Base-by-base conservation (phyloP, 2,113 vertebrate species). In the Daubentonia madagascariensis region DNA sequence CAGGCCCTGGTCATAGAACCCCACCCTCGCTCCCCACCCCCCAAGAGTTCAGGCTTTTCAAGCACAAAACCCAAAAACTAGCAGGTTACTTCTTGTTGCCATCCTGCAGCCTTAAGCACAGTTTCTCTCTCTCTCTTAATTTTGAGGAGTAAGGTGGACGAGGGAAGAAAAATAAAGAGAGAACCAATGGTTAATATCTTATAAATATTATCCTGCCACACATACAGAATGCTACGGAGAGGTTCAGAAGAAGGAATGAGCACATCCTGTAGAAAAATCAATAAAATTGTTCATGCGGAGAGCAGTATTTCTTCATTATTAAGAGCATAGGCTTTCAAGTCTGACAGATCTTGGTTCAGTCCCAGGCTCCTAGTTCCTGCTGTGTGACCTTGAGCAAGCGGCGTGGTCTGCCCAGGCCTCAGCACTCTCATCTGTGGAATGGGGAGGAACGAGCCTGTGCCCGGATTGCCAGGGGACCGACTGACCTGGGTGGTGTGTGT, bases 401-500 rank as follows among this genome's bases (percentile, higher is more conserved):
- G 12, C 48, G 50, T 4, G 1, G 1, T 48, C 70, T 65, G 32
- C 43, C 43, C 5, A 17, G 13, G 25, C 63, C 72, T 90, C 67
- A 1, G 5, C 2, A 3, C 6, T 28, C 28, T 65, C 65, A 16
- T 37, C 96, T 81, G 28, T 13, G 54, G 48, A 73, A 8, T 45
- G 95, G 91, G 75, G 10, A 23, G n/a, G 20, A 18, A 12, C 18
- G 30, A 8, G 25, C 7, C 35, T 2, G 13, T 11, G 3, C n/a
- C 40, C 25, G 35, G 35, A 11, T 11, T 2, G 12, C 40, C 8
- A 4, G 37, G 23, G 22, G 8, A 17, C 4, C 2, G 28, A 61
- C 4, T 3, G 18, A 13, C 9, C 4, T 1, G 17, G 16, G n/a
- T 0, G 0, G 35, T 1, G 0, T 1, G 0, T 75, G 2, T 8